Percentiles rank a stretch among this genome's conserved stretches.
Evolutionary conservation across 2,888 invertebrate species (phyloP).

Genomic region (Ichneumoninae sp.): DNA sequence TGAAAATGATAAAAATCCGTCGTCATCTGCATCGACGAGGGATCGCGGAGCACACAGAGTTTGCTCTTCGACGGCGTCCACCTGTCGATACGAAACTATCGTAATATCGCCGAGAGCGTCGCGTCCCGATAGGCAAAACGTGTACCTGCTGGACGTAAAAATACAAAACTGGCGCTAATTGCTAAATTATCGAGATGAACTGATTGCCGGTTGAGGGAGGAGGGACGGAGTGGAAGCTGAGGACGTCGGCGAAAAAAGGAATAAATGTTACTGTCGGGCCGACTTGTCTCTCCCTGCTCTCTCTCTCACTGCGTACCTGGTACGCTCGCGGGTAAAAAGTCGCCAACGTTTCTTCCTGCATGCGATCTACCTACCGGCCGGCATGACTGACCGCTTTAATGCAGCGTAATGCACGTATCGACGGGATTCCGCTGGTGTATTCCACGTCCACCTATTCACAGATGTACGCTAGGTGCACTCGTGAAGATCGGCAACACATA

Average conservation of each 20-base stretch:
- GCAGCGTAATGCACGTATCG: slow-evolving; percentile 34
- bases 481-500: slow-evolving; percentile 43
- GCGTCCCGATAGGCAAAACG: not conserved
- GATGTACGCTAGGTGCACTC: slow-evolving; percentile 38
- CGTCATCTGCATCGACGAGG: not conserved
- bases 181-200: slow-evolving; percentile 74
- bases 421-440: not conserved
- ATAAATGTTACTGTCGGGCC: slow-evolving; percentile 29
- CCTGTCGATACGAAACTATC: slow-evolving; percentile 47
- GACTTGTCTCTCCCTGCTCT: not conserved
- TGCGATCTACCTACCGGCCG: slow-evolving; percentile 72
- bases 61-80: slow-evolving; percentile 41
- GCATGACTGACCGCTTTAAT: slow-evolving; percentile 49
- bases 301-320: slow-evolving; percentile 20
- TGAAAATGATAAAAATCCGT: slow-evolving; percentile 20
- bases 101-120: slow-evolving; percentile 56
- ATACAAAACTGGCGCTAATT: slow-evolving; percentile 72
- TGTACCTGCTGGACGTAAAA: slow-evolving; percentile 48
- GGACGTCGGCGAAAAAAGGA: slow-evolving; percentile 28
- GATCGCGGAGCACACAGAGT: slow-evolving; percentile 48
- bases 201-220: slow-evolving; percentile 68
- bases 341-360: slow-evolving; percentile 75
- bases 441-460: slow-evolving; percentile 26
- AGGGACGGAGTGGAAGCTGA: slow-evolving; percentile 38
- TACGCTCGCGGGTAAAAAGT: slow-evolving; percentile 52